Evolutionary conservation across 2,113 vertebrate species (phyloP).

Genomic region (Clarias magur): DNA sequence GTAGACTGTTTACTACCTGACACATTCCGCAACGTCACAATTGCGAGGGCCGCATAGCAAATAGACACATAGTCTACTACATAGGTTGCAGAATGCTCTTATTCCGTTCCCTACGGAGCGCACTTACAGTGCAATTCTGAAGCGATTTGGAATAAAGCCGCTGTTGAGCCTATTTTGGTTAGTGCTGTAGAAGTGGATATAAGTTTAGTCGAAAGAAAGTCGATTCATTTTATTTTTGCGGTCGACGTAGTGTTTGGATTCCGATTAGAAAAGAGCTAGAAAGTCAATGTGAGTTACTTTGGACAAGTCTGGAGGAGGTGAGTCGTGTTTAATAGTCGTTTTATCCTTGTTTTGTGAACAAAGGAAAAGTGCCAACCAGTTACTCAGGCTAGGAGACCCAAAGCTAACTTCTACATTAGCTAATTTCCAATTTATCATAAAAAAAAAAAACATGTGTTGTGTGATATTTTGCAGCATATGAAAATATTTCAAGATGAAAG

Average conservation of each 20-base stretch:
- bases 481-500: conserved; percentile 63
- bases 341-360: conserved; percentile 52
- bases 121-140: fast-evolving
- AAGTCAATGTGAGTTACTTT: background rate
- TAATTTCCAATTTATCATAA: no score
- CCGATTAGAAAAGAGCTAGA: no score
- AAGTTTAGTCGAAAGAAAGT: conserved; percentile 24
- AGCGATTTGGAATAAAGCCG: background rate
- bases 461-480: conserved; percentile 44
- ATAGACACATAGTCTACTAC: background rate
- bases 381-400: conserved; percentile 5
- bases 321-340: conserved; percentile 21
- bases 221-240: background rate
- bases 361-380: conserved; percentile 47
- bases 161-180: conserved; percentile 26
- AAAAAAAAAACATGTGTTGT: background rate
- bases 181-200: conserved; percentile 17
- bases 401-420: background rate
- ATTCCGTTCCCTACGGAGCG: background rate
- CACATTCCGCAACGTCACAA: conserved; percentile 34
- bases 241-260: background rate
- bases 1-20: conserved; percentile 61
- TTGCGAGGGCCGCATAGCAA: background rate
- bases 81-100: background rate
- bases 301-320: conserved; percentile 18